Percentiles rank a stretch among this genome's conserved stretches.
phyloP scores from a whole-genome alignment of 2,113 vertebrate species.

The Pelobates fuscus region DNA sequence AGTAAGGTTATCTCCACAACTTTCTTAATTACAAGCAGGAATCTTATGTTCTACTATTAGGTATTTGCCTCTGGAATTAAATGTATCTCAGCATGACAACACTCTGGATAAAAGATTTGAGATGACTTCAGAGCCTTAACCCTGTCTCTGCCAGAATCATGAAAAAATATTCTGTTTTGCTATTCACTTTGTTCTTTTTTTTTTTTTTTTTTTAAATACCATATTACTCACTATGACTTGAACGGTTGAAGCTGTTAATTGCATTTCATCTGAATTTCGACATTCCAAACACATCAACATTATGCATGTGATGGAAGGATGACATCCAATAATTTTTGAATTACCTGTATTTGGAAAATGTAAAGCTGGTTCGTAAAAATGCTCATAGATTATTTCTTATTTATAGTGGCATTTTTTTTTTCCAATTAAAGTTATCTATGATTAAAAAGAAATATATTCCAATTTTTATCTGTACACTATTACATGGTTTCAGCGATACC shows the following conservation, averaged over 20 bases:
- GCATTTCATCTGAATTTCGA: constrained; percentile 9
- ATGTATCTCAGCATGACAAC: constrained; percentile 43
- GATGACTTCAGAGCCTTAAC: constrained; percentile 12
- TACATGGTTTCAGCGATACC: too few relatives aligned
- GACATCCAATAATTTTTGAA: constrained; percentile 24
- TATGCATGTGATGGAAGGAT: constrained; percentile 19
- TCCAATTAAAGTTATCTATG: too few relatives aligned
- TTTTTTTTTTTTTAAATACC: too few relatives aligned
- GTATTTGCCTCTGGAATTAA: constrained; percentile 55
- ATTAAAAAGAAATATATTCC: too few relatives aligned
- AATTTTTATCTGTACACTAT: too few relatives aligned
- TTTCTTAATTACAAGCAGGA: constrained; percentile 69
- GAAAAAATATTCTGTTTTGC: too few relatives aligned
- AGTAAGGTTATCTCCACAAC: constrained; percentile 69
- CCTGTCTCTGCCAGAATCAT: not conserved
- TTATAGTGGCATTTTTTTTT: not conserved
- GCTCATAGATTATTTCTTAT: constrained; percentile 1
- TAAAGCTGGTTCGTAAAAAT: constrained; percentile 35
- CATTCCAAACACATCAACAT: too few relatives aligned
- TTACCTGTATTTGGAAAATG: constrained; percentile 19
- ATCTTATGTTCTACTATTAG: constrained; percentile 60
- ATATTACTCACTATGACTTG: too few relatives aligned
- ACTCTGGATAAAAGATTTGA: constrained; percentile 45
- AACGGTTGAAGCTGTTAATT: not conserved
- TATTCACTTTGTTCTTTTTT: too few relatives aligned